Percentiles rank a stretch among this genome's conserved stretches.
phyloP scores from a whole-genome alignment of 2,888 invertebrate species.

The Melieria crassipennis region DNA sequence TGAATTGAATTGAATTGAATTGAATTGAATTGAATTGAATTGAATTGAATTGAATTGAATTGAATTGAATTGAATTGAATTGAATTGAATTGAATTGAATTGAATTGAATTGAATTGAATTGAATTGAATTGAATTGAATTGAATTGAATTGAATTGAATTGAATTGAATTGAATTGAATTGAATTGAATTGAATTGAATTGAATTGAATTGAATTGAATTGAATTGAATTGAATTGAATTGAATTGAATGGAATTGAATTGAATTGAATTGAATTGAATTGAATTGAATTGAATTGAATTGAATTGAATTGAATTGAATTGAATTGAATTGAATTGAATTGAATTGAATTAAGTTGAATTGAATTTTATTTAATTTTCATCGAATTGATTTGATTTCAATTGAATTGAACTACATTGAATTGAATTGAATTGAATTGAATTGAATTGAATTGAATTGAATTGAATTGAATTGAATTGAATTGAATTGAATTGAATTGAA shows the following conservation, averaged over 20 bases:
- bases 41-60: not conserved
- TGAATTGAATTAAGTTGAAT: not conserved
- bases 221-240: too few relatives aligned
- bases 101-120: not conserved
- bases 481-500: not conserved
- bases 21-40: not conserved
- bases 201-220: too few relatives aligned
- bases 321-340: not conserved
- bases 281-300: not conserved
- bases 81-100: not conserved
- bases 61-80: not conserved
- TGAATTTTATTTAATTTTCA: too few relatives aligned
- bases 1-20: not conserved
- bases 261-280: too few relatives aligned
- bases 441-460: not conserved
- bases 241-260: too few relatives aligned
- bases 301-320: not conserved
- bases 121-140: not conserved
- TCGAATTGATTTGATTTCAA: not conserved
- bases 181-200: too few relatives aligned
- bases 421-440: not conserved
- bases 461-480: not conserved
- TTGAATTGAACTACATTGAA: not conserved
- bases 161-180: not conserved
- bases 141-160: not conserved